Conservation (phyloP, 2,888 invertebrate genomes). For the Pachydiplax longipennis region DNA sequence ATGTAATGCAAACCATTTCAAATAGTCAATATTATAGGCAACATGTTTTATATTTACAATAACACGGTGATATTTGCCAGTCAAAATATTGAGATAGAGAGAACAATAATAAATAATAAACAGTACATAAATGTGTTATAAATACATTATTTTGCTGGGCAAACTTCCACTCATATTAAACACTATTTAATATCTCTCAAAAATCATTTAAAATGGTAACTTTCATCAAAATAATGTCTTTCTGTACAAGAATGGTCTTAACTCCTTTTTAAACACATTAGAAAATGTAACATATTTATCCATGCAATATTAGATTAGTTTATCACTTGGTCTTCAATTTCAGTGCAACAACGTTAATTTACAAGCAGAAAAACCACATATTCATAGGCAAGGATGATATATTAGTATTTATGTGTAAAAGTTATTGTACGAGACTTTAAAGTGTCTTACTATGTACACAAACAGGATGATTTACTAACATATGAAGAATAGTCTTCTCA, state of each 20-base stretch:
- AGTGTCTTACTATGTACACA: constrained; percentile 43
- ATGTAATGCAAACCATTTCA: constrained; percentile 48
- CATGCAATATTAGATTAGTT: constrained; percentile 44
- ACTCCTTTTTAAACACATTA: constrained; percentile 42
- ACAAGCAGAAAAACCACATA: constrained; percentile 40
- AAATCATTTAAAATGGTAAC: constrained; percentile 45
- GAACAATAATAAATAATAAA: constrained; percentile 45
- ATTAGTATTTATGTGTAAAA: constrained; percentile 44
- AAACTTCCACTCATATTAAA: constrained; percentile 45
- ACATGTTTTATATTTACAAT: constrained; percentile 40
- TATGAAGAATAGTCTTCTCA: constrained; percentile 43
- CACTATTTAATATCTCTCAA: constrained; percentile 44
- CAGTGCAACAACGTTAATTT: constrained; percentile 41
- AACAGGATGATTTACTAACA: constrained; percentile 42
- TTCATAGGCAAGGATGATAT: constrained; percentile 44
- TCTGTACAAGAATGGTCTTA: constrained; percentile 43
- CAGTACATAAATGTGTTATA: constrained; percentile 44
- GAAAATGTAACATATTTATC: constrained; percentile 45
- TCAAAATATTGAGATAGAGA: constrained; percentile 42
- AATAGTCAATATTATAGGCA: constrained; percentile 44
- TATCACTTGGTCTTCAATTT: constrained; percentile 44
- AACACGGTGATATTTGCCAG: constrained; percentile 43
- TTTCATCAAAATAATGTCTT: constrained; percentile 45
- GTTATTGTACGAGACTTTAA: constrained; percentile 43
- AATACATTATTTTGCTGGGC: constrained; percentile 43